Evolutionary conservation across 2,797 vertebrate genomes (phyloP).

Genomic region (Platyrinchus mystaceus): DNA sequence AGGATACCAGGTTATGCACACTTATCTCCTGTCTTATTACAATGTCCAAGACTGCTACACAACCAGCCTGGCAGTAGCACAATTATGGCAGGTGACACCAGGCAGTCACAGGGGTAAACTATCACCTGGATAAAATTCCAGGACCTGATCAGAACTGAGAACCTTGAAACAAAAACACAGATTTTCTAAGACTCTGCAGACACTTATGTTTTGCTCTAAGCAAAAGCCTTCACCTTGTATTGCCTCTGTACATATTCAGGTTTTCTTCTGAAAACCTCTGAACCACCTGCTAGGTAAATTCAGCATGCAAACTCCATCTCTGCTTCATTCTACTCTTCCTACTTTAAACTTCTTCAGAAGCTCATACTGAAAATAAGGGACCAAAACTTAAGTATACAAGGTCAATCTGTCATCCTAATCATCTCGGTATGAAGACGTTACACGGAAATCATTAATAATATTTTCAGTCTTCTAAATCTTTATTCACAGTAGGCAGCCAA

Average conservation of each 20-base stretch:
- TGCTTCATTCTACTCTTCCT: neutral
- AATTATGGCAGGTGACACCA: neutral
- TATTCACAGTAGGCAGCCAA: neutral
- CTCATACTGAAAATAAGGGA: neutral
- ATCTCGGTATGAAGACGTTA: neutral
- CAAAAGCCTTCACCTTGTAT: neutral
- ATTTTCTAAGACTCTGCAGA: neutral
- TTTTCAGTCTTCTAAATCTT: neutral
- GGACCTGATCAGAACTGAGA: neutral
- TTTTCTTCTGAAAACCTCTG: neutral
- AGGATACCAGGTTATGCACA: neutral
- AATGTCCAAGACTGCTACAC: neutral
- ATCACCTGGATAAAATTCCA: neutral
- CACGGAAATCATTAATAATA: neutral
- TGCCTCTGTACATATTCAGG: neutral
- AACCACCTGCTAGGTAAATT: neutral
- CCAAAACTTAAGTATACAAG: neutral
- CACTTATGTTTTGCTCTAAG: neutral
- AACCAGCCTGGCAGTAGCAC: neutral
- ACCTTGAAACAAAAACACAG: neutral
- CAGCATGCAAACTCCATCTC: neutral
- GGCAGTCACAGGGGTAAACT: neutral
- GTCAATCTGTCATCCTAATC: neutral
- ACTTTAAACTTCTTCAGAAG: neutral
- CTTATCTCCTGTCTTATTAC: neutral